Evolutionary conservation across 2,888 invertebrate species (phyloP).

Genomic region (Meghimatium bilineatum): DNA sequence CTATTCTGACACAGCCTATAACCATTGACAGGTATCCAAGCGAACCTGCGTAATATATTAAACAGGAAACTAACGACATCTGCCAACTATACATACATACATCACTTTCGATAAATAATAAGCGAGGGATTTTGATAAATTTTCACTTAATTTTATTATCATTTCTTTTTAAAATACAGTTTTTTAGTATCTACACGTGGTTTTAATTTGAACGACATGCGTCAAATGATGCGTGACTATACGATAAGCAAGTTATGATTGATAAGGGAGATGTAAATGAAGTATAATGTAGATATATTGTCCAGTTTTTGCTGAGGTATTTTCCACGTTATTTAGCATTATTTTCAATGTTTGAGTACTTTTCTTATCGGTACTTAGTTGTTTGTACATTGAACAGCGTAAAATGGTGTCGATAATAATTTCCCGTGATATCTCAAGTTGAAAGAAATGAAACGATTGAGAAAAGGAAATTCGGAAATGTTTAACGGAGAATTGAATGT

Average conservation of each 20-base stretch:
- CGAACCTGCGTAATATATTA: neutral
- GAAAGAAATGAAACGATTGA: too few relatives aligned
- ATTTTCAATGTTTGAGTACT: neutral
- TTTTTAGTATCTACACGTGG: too few relatives aligned
- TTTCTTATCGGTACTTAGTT: too few relatives aligned
- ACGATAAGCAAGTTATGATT: too few relatives aligned
- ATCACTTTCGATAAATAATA: neutral
- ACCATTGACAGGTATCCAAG: neutral
- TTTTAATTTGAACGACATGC: neutral
- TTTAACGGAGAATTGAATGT: too few relatives aligned
- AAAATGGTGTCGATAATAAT: too few relatives aligned
- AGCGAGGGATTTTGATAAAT: neutral
- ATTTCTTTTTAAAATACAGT: too few relatives aligned
- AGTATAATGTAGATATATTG: neutral
- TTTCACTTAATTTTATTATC: too few relatives aligned
- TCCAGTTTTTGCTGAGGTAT: neutral
- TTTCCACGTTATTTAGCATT: neutral
- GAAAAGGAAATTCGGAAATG: too few relatives aligned
- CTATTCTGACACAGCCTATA: neutral
- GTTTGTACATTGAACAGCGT: too few relatives aligned
- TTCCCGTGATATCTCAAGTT: too few relatives aligned
- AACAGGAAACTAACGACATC: constrained; percentile 3
- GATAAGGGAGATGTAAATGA: neutral
- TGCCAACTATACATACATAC: neutral
- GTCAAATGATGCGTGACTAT: too few relatives aligned